Evolutionary conservation across 35 echinoderm and acorn worm species (phyloP).

Genomic region (Nesometra sesokonis): DNA sequence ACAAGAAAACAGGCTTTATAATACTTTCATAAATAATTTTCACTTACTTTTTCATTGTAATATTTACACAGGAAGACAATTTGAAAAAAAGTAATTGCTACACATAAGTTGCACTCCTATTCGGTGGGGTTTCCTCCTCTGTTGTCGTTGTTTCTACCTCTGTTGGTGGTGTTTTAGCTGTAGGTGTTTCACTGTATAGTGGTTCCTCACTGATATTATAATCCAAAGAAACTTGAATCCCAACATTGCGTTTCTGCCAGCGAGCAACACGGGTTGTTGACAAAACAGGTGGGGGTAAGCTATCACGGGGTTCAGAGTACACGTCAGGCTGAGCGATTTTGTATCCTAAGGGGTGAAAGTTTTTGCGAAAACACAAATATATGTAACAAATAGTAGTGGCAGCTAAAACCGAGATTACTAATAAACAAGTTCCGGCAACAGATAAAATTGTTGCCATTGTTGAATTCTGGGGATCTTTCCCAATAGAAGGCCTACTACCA

Average conservation of each 20-base stretch:
- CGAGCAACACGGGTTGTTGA: neutral
- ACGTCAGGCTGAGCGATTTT: neutral
- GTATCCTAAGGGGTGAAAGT: neutral
- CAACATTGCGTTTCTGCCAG: neutral
- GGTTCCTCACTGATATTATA: neutral
- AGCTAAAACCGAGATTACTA: neutral
- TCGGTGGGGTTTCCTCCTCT: neutral
- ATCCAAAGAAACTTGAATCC: neutral
- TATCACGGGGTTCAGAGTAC: neutral
- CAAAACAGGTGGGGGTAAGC: neutral
- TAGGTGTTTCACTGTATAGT: neutral
- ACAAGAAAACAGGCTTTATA: too few species aligned
- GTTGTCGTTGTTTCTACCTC: neutral
- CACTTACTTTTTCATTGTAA: neutral
- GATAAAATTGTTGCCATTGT: neutral
- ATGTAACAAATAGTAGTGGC: neutral
- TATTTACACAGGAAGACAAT: neutral
- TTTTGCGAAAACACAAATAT: neutral
- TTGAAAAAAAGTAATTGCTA: neutral
- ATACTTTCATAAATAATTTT: neutral
- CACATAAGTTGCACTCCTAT: neutral
- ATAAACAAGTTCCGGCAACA: neutral
- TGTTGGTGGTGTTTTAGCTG: neutral
- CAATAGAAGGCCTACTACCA: neutral
- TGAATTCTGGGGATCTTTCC: neutral